Evolutionary conservation across 2,888 invertebrate genomes (phyloP).

Genomic region (Erebia aethiops): DNA sequence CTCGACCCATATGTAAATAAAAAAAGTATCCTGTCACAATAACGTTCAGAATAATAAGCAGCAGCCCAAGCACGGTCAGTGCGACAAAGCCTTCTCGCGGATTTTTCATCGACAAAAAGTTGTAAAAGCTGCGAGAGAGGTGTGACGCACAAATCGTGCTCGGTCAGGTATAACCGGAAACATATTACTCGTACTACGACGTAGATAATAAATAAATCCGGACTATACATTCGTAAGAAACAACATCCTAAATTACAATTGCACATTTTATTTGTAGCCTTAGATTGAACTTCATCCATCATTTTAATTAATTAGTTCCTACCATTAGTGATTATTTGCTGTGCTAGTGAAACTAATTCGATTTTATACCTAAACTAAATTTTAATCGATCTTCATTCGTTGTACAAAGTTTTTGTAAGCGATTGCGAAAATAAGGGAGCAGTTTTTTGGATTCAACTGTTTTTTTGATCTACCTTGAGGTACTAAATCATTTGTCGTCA

Average conservation of each 20-base stretch:
- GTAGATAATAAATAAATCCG: neutral
- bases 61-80: neutral
- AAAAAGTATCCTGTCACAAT: neutral
- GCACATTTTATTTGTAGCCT: neutral
- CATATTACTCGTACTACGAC: neutral
- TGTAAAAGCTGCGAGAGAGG: no score
- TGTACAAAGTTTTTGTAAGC: conserved; percentile 2
- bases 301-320: neutral
- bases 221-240: neutral
- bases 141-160: no score
- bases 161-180: no score
- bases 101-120: no score
- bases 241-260: neutral
- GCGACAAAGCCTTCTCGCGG: no score
- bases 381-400: conserved; percentile 11
- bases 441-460: neutral
- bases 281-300: neutral
- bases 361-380: neutral
- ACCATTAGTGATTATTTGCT: neutral
- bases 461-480: neutral
- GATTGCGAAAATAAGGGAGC: conserved; percentile 5
- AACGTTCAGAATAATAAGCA: neutral
- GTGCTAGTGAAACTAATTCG: conserved; percentile 14
- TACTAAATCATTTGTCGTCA: neutral
- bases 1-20: neutral